A percentile compares a stretch with the other conserved stretches of the same genome.
Conservation (phyloP, 1,140 invertebrate species). For the Lethrus apterus region DNA sequence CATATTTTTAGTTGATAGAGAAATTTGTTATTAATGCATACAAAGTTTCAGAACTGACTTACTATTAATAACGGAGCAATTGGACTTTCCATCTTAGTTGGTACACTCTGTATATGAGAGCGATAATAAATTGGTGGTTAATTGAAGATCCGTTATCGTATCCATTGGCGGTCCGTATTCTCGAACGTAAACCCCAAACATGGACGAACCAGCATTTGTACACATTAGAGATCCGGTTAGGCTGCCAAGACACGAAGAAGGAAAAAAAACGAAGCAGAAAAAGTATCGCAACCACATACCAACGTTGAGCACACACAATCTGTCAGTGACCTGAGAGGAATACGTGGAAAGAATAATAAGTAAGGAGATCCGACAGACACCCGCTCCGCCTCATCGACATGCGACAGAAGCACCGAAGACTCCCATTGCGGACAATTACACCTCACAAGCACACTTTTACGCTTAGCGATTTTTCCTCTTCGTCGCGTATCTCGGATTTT, state of each 20-base stretch:
- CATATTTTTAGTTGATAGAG: no score
- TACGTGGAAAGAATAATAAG: conserved; percentile 21
- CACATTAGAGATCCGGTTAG: conserved; percentile 2
- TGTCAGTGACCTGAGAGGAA: conserved; percentile 25
- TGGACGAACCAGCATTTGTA: no score
- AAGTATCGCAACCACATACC: conserved; percentile 20
- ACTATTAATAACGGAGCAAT: no score
- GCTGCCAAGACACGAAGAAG: no score
- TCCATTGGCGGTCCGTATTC: no score
- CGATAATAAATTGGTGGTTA: no score
- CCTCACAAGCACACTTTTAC: background rate
- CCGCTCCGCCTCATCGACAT: background rate
- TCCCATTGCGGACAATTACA: conserved; percentile 1
- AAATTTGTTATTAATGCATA: no score
- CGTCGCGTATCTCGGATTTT: background rate
- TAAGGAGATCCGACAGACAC: background rate
- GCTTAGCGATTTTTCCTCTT: background rate
- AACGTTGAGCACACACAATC: conserved; percentile 26
- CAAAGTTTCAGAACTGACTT: no score
- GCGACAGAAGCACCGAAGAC: conserved; percentile 3
- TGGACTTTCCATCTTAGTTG: no score
- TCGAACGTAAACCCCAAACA: no score
- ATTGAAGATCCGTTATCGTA: no score
- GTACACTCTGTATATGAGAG: no score
- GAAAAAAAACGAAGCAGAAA: conserved; percentile 10